A percentile compares a stretch with the other conserved stretches of the same genome.
phyloP scores from a whole-genome alignment of 2,797 vertebrate species.

The Astyanax mexicanus region DNA sequence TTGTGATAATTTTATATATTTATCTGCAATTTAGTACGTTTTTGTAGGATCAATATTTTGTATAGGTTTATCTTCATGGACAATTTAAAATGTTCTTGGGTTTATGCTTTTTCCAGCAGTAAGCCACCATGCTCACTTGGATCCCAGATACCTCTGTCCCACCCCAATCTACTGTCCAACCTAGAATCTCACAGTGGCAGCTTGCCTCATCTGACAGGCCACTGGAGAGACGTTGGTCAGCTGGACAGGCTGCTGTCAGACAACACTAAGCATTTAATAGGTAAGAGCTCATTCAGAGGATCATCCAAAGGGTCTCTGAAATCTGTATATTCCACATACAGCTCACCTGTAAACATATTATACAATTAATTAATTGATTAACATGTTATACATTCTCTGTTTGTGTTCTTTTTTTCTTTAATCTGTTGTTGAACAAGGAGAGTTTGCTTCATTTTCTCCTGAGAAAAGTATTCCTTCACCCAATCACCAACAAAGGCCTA shows the following conservation, averaged over 20 bases:
- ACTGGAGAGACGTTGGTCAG: slow-evolving; percentile 77
- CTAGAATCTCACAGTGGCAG: slow-evolving; percentile 63
- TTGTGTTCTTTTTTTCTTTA: slow-evolving; percentile 20
- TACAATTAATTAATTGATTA: no score
- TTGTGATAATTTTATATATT: no score
- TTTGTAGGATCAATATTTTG: no score
- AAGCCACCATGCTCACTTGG: slow-evolving; percentile 60
- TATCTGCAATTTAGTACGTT: no score
- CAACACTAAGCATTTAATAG: slow-evolving; percentile 62
- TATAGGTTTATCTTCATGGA: no score
- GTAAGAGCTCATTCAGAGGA: slow-evolving; percentile 60
- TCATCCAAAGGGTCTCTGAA: not conserved
- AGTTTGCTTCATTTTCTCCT: slow-evolving; percentile 64
- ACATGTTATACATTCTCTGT: no score
- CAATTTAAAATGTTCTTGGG: not conserved
- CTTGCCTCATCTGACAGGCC: slow-evolving; percentile 64
- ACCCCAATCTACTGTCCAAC: slow-evolving; percentile 77
- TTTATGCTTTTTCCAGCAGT: slow-evolving; percentile 64
- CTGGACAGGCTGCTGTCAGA: slow-evolving; percentile 68
- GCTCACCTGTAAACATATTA: not conserved
- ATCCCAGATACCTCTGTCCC: slow-evolving; percentile 79
- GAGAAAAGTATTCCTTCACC: slow-evolving; percentile 70
- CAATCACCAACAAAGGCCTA: slow-evolving; percentile 77
- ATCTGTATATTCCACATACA: not conserved
- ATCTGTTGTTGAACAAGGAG: slow-evolving; percentile 71